Evolutionary conservation across 2,888 invertebrate genomes (phyloP).

Genomic region (Serripes groenlandicus): DNA sequence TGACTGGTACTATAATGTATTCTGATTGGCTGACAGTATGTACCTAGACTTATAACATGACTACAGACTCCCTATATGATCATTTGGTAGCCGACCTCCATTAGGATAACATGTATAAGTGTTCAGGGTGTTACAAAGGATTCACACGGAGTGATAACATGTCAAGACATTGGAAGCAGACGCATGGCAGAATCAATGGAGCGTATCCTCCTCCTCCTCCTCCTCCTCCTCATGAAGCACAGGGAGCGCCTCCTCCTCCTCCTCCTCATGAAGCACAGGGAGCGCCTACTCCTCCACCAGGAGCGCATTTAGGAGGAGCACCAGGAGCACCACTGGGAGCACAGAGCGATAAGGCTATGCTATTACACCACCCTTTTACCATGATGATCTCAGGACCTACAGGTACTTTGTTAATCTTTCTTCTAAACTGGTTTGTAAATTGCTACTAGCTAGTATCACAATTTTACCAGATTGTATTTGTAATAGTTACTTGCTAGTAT

Average conservation of each 20-base stretch:
- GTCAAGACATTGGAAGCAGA: conserved; percentile 21
- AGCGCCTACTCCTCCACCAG: too few species aligned
- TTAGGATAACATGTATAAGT: neutral
- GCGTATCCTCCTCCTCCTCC: conserved; percentile 23
- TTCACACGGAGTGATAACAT: too few species aligned
- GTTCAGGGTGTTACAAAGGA: too few species aligned
- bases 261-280: too few species aligned
- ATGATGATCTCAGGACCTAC: conserved; percentile 38
- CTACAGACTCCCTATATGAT: neutral
- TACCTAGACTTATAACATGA: neutral
- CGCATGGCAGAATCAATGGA: conserved; percentile 19
- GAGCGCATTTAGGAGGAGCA: too few species aligned
- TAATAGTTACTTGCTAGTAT: too few species aligned
- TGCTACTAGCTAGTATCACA: too few species aligned
- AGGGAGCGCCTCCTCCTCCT: too few species aligned
- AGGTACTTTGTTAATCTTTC: neutral
- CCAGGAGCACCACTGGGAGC: neutral
- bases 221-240: too few species aligned
- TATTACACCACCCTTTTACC: conserved; percentile 24
- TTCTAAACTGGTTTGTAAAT: too few species aligned
- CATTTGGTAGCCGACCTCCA: conserved; percentile 1
- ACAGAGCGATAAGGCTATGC: neutral
- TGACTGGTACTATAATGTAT: neutral
- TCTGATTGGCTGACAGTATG: too few species aligned
- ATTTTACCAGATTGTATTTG: too few species aligned